Base-by-base conservation (phyloP, 2,888 invertebrate species). In the Globia sparganii region DNA sequence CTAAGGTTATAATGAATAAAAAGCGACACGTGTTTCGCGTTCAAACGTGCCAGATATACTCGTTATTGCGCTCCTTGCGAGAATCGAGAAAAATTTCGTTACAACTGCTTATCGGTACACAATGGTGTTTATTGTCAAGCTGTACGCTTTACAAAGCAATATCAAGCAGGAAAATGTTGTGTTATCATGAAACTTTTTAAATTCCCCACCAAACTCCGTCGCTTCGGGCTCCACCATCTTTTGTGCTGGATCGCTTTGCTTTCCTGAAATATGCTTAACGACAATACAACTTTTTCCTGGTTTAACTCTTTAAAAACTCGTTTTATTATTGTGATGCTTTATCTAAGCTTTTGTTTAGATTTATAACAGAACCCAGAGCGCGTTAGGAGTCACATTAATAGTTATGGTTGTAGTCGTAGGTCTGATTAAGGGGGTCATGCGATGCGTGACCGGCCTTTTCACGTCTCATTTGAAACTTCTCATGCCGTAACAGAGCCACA, bases 71-170 rank as follows among this genome's bases (percentile, higher is more conserved):
- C 81, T 78, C 84, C 81, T 81, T 87, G 83, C 79, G 80, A 72
- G 81, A 86, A 87, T 87, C 78, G 87, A 87, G 86, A 81, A 85
- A 87, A 86, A 86, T 79, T 86, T 83, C 86, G 84, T 84, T 83
- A 86, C 83, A 84, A 84, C 80, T 86, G 87, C 87, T 89, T 87
- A 87, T 86, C 89, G 86, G 81, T 79, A 69, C 82, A 88, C 88
- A 86, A 88, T 89, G 81, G 87, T 90, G 87, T 90, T 91, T 91
- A 91, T 89, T 89, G 87, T 91, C 81, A 86, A 85, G 77, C 80
- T 79, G 86, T 85, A 80, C 75, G 84, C 86, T 87, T 80, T 77
- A 77, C 86, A 82, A 84, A 82, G 84, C 81, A 86, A 86, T 90
- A 89, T 90, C 81, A 87, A 83, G 83, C 83, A 81, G 80, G 86